Base-by-base conservation (phyloP, 1,140 invertebrate genomes). In the Nebria ingens region DNA sequence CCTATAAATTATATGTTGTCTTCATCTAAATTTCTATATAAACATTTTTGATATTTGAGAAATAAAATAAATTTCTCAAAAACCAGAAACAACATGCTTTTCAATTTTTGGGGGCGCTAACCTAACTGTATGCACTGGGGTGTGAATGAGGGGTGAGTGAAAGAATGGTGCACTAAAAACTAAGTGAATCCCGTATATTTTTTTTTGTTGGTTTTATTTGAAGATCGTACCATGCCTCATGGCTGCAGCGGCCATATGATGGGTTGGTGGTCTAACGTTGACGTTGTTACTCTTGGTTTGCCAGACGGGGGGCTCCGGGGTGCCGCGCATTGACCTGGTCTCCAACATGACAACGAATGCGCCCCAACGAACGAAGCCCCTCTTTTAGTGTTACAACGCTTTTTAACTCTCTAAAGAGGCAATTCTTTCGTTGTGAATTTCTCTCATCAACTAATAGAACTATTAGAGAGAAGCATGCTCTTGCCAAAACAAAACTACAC, bases 231-330 rank as follows among this genome's bases (percentile, higher is more conserved):
- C 69, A 59, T 70, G 68, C 61, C 65, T 60, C 51, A 65, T 64
- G 63, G 62, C 72, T 52, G 70, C 71, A 21, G 68, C 68, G 56
- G 74, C 72, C 73, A 76, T 75, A 64, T 72, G 69, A 54, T 73
- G 68, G 15, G 68, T 66, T 19, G 71, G 66, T 19, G 69, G 66
- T 55, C 66, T 70, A 58, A 65, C 64, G 50, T 45, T 45, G 40
- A 62, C 63, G 64, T 64, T 68, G 63, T 66, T 72, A 61, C 58
- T 66, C 61, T 70, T 72, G 54, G 64, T 62, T 66, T 74, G 72
- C 73, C 73, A 75, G 62, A 68, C 68, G 56, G 65, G 65, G 50
- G 62, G 59, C 50, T 71, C 68, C 55, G 65, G 66, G 45, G 69
- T 65, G 56, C 67, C 64, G 56, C 71, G 62, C 62, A 68, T 64